Base-by-base conservation (phyloP, 2,113 vertebrate species). In the Pantherophis guttatus region DNA sequence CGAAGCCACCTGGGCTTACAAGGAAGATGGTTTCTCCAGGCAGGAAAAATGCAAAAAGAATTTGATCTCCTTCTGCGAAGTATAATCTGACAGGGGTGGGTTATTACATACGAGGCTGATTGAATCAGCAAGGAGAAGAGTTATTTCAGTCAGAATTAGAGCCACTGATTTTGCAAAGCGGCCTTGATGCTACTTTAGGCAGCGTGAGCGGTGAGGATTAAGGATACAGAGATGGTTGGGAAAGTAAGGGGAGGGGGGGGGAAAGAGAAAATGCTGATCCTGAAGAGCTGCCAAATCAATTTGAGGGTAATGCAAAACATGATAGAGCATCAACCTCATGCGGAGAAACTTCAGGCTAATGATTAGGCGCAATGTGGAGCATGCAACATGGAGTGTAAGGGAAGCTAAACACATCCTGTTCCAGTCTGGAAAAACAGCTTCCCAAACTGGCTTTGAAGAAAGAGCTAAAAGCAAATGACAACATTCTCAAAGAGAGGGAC, bases 301-400 rank as follows among this genome's bases (percentile, higher is more conserved):
- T 55, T 90, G 95, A 94, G 53, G 94, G 96, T 58, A 86, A 92
- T 95, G 96, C 95, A 96, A 97, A 95, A 33, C 33, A 92, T 93
- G 89, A 91, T 86, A 94, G 87, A n/a, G 96, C 96, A 33, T 93
- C 97, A 95, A 95, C 88, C 97, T 96, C 93, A 93, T 23, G 95
- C 93, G 90, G 92, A 17, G 50, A 93, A 95, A 94, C 59, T 0
- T 95, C 95, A 21, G 96, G 97, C 96, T 87, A 95, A 95, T 92
- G 96, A 98, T 97, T 97, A 96, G 96, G 96, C 92, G 39, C 94
- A 96, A 97, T 96, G 96, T 12, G 94, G 95, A 97, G 96, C 65
- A 6, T 15, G 65, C 65, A 97, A 97, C 97, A 95, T 12, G 94
- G 95, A 97, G 97, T 97, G 96, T 96, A 97, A 96, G 92, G 97